Base-by-base conservation (phyloP, 2,797 vertebrate species). In the Babyrousa celebensis region DNA sequence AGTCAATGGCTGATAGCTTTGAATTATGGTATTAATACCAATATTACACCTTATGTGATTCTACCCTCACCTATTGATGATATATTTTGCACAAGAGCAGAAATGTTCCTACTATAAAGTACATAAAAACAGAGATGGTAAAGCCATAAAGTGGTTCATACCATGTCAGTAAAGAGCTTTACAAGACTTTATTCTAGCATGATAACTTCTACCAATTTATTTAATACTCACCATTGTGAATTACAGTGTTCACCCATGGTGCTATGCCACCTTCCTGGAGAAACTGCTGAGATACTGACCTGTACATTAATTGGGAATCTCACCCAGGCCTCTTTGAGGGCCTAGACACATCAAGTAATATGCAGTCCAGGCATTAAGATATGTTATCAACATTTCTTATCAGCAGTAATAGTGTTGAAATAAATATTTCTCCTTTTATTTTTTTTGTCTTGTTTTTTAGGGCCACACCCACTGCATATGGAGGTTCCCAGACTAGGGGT, bases 91-190 rank as follows among this genome's bases (percentile, higher is more conserved):
- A 95, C 8, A 65, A 74, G 77, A 56, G n/a, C 67, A 56, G 63
- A 95, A 68, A 78, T 80, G 14, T 84, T 63, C 12, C 67, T 85
- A 87, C 72, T 85, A 65, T 84, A 93, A 94, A 90, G 11, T 40
- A 63, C 84, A 4, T 54, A 43, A 83, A 72, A 92, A 58, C 70
- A 79, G 60, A 75, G 21, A 91, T 91, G 48, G 12, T 67, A 71
- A 89, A 86, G 29, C 23, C 78, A 71, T 40, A 15, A 80, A 89
- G 27, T 36, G 62, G 29, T 6, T 72, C n/a, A 67, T 70, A 90
- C 78, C 6, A 52, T 36, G 4, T 32, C 23, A 82, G 36, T 58
- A 40, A 96, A 62, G 6, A 77, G 15, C 23, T 80, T 94, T 91
- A 18, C 58, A 89, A 85, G 32, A 3, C 29, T 75, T 74, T 82